Conservation (phyloP, 1,140 invertebrate species). For the Ephestia elutella region DNA sequence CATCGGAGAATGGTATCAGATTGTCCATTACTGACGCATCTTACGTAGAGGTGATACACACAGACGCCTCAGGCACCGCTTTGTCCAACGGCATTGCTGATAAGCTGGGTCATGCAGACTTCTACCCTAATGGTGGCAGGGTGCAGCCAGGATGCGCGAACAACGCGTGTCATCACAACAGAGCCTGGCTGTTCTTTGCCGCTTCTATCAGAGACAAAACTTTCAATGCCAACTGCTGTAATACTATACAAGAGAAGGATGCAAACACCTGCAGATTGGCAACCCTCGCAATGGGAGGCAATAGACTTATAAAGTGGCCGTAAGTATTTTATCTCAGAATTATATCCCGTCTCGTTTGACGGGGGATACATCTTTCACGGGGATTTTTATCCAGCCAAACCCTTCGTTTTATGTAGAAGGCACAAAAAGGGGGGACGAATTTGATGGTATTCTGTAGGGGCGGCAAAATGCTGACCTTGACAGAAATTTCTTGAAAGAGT, state of each 20-base stretch:
- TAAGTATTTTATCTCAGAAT: constrained; percentile 19
- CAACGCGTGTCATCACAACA: constrained; percentile 42
- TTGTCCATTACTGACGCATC: constrained; percentile 31
- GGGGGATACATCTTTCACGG: too few relatives aligned
- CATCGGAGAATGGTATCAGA: constrained; percentile 28
- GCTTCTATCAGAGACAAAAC: constrained; percentile 26
- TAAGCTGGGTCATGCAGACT: constrained; percentile 78
- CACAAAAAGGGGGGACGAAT: too few relatives aligned
- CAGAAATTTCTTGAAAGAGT: too few relatives aligned
- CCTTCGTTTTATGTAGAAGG: too few relatives aligned
- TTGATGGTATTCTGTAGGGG: too few relatives aligned
- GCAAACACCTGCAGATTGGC: constrained; percentile 34
- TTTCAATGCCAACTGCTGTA: constrained; percentile 31
- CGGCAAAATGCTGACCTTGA: too few relatives aligned
- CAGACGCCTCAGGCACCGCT: constrained; percentile 25
- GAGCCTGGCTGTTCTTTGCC: constrained; percentile 46
- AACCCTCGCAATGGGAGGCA: constrained; percentile 29
- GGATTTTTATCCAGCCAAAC: too few relatives aligned
- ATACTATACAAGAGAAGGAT: constrained; percentile 22
- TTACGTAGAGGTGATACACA: constrained; percentile 58
- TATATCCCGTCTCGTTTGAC: too few relatives aligned
- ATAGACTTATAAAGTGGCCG: constrained; percentile 29
- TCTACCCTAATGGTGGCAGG: constrained; percentile 83
- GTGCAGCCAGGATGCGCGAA: constrained; percentile 80
- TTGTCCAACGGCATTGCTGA: constrained; percentile 32